phyloP scores from a whole-genome alignment of 2,113 vertebrate genomes.

The Aphyosemion australe region DNA sequence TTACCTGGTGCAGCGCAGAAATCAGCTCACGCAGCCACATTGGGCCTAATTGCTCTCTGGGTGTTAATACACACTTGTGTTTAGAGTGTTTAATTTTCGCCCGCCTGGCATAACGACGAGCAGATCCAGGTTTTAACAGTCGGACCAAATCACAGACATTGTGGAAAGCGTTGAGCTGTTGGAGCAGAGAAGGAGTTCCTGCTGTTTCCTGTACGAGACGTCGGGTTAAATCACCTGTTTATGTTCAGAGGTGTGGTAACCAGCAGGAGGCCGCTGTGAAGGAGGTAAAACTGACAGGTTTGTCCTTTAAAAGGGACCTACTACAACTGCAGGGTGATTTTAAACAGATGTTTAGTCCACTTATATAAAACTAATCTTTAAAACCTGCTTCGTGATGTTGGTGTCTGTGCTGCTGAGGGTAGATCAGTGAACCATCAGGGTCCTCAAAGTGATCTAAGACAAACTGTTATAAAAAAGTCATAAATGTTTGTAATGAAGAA shows the following conservation, averaged over 20 bases:
- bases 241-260: constrained; percentile 27
- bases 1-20: constrained; percentile 68
- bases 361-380: too few species aligned
- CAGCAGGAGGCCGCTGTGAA: constrained; percentile 20
- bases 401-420: too few species aligned
- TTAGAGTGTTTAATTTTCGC: constrained; percentile 69
- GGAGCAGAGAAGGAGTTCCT: constrained; percentile 22
- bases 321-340: background rate
- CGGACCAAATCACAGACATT: constrained; percentile 44
- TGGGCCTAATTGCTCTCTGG: constrained; percentile 73
- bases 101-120: constrained; percentile 63
- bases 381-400: too few species aligned
- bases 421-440: too few species aligned
- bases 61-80: constrained; percentile 67
- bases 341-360: background rate
- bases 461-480: too few species aligned
- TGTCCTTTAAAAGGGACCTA: background rate
- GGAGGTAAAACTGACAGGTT: background rate
- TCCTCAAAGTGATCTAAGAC: too few species aligned
- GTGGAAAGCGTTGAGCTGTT: constrained; percentile 30
- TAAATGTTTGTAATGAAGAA: too few species aligned
- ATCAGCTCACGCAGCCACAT: constrained; percentile 33
- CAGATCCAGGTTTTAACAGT: constrained; percentile 63
- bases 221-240: constrained; percentile 53
- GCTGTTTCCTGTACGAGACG: constrained; percentile 50